Conservation (phyloP, 2,113 vertebrate species). For the human region DNA sequence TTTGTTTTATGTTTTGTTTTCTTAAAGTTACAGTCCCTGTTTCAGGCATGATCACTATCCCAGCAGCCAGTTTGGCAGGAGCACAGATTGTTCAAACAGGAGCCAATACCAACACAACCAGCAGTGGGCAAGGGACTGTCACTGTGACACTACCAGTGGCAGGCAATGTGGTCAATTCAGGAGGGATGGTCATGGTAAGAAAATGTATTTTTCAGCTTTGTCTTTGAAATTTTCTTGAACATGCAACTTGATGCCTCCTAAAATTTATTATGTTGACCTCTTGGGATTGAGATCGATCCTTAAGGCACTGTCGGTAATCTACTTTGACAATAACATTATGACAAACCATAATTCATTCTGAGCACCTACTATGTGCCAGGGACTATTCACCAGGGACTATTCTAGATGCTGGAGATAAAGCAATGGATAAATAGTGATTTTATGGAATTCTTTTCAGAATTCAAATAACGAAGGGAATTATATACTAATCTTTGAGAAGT, state of each 20-base stretch:
- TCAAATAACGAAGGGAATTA: background rate
- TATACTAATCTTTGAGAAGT: background rate
- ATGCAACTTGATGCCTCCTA: background rate
- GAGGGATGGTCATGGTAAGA: slow-evolving; percentile 99
- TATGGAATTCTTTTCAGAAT: background rate
- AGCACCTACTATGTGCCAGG: background rate
- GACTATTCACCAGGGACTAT: background rate
- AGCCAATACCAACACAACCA: slow-evolving; percentile 96
- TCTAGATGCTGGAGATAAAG: background rate
- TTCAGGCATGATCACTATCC: slow-evolving; percentile 99
- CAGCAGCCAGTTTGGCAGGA: slow-evolving; percentile 96
- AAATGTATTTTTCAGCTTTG: background rate
- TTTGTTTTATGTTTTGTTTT: slow-evolving; percentile 81
- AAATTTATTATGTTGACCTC: background rate
- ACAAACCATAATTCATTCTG: background rate
- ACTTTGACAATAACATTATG: background rate
- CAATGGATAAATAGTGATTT: background rate
- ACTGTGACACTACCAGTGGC: slow-evolving; percentile 98
- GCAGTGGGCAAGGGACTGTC: slow-evolving; percentile 97
- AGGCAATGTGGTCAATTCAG: slow-evolving; percentile 97
- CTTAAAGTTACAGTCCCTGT: slow-evolving; percentile 90
- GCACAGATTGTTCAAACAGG: slow-evolving; percentile 98
- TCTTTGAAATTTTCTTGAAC: slow-evolving; percentile 9
- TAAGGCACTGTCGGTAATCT: background rate
- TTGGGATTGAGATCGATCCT: background rate